Evolutionary conservation across 2,113 vertebrate genomes (phyloP), one percentile per base, ranked within the genome.

Genomic region (Ramphastos sulfuratus): DNA sequence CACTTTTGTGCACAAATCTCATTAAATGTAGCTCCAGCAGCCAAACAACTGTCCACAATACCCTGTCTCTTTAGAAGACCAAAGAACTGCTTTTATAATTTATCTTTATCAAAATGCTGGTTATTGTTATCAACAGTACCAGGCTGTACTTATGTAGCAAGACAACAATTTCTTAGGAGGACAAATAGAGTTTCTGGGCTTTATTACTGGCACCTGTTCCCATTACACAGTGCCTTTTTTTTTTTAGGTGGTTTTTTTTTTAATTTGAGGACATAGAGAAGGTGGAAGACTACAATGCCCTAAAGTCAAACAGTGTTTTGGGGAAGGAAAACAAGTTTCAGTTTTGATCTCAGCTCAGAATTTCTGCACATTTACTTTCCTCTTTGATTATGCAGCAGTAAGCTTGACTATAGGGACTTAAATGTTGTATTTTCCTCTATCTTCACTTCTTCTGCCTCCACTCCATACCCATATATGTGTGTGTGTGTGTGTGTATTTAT

Each of bases 101-200:
- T 96, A 94, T 96, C 92, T 95, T 88, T 95, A 96, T 94, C 92
- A 81, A 91, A 95, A 95, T 54, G 90, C 89, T 21, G 21, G 76
- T 87, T 80, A 25, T 58, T 70, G 92, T 91, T 97, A 94, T 94
- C 58, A 3, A 66, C 87, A 81, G 69, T 33, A 30, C 87, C 95
- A 95, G 95, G 91, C 95, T 81, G 82, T 54, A 72, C 42, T 92
- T 93, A 7, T n/a, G 66, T 18, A 87, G 80, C 7, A 82, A 94
- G 95, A 65, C 81, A 94, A 94, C 61, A 71, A 39, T 95, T 96
- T 89, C 82, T 89, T 84, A 85, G 19, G 85, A 95, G 92, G 81
- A 92, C 77, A 92, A 93, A 89, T 21, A 46, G 82, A 73, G 61
- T 90, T 94, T 92, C 55, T 67, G 42, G 89, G 92, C 82, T 95